A percentile compares a stretch with the other conserved stretches of the same genome.
Conservation (phyloP, 2,888 invertebrate genomes). For the Coremacera marginata region DNA sequence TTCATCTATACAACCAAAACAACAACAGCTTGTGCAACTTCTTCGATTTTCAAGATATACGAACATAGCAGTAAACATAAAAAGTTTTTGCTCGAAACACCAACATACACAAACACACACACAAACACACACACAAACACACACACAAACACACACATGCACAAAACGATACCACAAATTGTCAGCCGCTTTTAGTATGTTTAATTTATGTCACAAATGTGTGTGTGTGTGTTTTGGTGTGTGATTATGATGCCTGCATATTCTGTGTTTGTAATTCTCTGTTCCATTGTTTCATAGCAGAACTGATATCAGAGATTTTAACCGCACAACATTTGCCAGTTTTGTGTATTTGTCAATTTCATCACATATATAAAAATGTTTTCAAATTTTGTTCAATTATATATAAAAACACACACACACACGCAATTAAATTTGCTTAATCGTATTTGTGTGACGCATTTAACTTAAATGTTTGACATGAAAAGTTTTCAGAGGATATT, state of each 20-base stretch:
- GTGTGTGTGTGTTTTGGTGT: neutral
- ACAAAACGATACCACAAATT: constrained; percentile 13
- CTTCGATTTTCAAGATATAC: too few relatives aligned
- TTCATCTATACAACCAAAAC: too few relatives aligned
- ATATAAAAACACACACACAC: too few relatives aligned
- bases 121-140: too few relatives aligned
- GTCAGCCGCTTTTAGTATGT: constrained; percentile 11
- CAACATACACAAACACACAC: constrained; percentile 47
- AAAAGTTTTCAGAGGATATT: too few relatives aligned
- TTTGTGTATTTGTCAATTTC: neutral
- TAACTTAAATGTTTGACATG: too few relatives aligned
- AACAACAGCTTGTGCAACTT: too few relatives aligned
- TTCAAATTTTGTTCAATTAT: too few relatives aligned
- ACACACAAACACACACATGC: too few relatives aligned
- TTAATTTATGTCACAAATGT: constrained; percentile 22
- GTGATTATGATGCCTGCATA: neutral
- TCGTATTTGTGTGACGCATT: too few relatives aligned
- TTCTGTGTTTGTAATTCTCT: neutral
- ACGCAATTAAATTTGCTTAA: too few relatives aligned
- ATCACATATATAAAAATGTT: too few relatives aligned
- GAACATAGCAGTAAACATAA: neutral
- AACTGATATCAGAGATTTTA: neutral
- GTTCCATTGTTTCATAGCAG: neutral
- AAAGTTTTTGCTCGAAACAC: constrained; percentile 39
- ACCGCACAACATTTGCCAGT: neutral